Evolutionary conservation across 2,888 invertebrate genomes (phyloP).

Genomic region (Shargacucullia verbasci): DNA sequence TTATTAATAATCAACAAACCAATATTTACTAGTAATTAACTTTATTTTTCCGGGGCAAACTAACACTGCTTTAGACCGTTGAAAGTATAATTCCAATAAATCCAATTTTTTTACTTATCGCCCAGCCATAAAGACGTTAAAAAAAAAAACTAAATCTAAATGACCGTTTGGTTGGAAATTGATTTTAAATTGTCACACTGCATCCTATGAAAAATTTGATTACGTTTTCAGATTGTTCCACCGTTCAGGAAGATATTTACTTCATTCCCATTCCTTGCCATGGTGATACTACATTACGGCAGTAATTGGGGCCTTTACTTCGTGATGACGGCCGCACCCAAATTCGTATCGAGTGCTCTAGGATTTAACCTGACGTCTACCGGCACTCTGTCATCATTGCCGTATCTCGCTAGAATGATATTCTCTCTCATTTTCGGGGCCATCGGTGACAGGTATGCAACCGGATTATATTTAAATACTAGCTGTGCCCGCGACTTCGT

Average conservation of each 20-base stretch:
- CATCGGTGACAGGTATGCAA: constrained; percentile 89
- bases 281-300: constrained; percentile 92
- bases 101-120: no score
- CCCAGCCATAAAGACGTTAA: no score
- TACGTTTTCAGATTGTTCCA: constrained; percentile 87
- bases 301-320: constrained; percentile 94
- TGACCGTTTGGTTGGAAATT: no score
- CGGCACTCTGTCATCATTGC: constrained; percentile 91
- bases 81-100: no score
- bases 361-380: constrained; percentile 92
- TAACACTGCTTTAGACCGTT: no score
- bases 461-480: constrained; percentile 31
- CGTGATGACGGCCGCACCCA: constrained; percentile 93
- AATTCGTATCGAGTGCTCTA: constrained; percentile 92
- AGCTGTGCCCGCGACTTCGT: no score
- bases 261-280: constrained; percentile 92
- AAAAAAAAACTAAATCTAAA: no score
- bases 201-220: not conserved
- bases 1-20: no score
- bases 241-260: constrained; percentile 90
- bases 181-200: no score
- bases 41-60: no score
- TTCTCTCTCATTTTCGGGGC: constrained; percentile 93
- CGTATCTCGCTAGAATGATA: constrained; percentile 92
- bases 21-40: no score